Evolutionary conservation across 2,797 vertebrate genomes (phyloP), one percentile per base, ranked within the genome.

Genomic region (Hippopotamyrus pictus): DNA sequence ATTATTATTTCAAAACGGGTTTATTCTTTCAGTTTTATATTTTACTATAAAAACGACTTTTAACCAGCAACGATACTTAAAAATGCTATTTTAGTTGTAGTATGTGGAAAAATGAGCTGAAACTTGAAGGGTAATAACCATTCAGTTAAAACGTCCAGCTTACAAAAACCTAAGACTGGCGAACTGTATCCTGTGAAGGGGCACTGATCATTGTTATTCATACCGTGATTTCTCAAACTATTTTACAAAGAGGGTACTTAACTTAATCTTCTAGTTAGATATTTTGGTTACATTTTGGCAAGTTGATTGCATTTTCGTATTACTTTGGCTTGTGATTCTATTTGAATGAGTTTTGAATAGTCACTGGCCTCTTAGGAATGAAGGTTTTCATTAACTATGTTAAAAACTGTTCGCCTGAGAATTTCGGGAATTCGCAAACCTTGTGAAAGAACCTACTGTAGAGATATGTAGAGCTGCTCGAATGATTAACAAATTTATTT

Each of bases 281-380:
- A 9, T 46, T 82, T 82, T 82, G 7, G 33, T n/a, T 3, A 19
- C 17, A 79, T 79, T 79, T 73, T 73, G 29, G 29, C 65, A 14
- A 41, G 41, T 82, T 44, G 19, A 3, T 46, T 46, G 76, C 41
- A n/a, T 46, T 19, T 82, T n/a, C 33, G 29, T 69, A 33, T 29
- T 17, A 73, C 65, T 73, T 73, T 17, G 65, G 5, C 65, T 37
- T 37, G 29, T 3, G 41, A 46, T 79, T 79, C 37, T 79, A 44
- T 82, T 44, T 82, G 19, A 82, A 82, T 82, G 76, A 82, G 41
- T 82, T 82, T 46, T 82, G 37, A 82, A 79, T 79, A 82, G 76
- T 82, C 46, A 82, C 76, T 44, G 76, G 76, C 76, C 7, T 46
- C 41, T 41, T 46, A n/a, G 7, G 76, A 82, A 82, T 44, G 41